Conservation (phyloP, 2,113 vertebrate genomes). For the Mormyrus iriodes region DNA sequence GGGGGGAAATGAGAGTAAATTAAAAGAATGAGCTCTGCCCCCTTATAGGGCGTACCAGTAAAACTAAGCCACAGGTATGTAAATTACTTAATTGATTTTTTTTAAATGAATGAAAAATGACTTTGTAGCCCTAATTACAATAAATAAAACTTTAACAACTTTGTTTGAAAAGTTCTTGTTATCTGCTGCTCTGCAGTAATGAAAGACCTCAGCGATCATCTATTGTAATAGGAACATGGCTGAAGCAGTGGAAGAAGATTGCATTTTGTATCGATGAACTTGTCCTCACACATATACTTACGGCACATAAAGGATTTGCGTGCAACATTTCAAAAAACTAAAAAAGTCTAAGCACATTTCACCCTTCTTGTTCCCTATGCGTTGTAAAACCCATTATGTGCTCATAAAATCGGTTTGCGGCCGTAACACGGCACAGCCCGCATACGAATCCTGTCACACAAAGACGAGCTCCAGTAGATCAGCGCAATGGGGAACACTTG, state of each 20-base stretch:
- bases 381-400: not conserved
- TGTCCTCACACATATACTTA: not conserved
- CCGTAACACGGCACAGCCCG: not conserved
- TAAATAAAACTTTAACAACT: slow-evolving; percentile 27
- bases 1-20: not conserved
- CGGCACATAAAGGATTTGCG: not conserved
- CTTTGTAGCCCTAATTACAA: slow-evolving; percentile 47
- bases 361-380: not conserved
- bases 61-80: not conserved
- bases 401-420: not conserved
- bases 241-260: not conserved
- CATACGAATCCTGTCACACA: not conserved
- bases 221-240: not conserved
- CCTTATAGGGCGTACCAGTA: not conserved
- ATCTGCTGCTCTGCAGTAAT: not conserved
- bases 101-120: slow-evolving; percentile 30
- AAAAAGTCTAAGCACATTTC: not conserved
- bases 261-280: not conserved
- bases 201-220: not conserved
- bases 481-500: not conserved
- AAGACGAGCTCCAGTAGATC: too few relatives aligned
- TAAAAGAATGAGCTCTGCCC: not conserved
- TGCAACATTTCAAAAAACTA: not conserved
- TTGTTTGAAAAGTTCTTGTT: not conserved
- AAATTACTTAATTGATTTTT: slow-evolving; percentile 34